Evolutionary conservation across 2,888 invertebrate genomes (phyloP), one percentile per base, ranked within the genome.

Genomic region (Drosophila phalerata): DNA sequence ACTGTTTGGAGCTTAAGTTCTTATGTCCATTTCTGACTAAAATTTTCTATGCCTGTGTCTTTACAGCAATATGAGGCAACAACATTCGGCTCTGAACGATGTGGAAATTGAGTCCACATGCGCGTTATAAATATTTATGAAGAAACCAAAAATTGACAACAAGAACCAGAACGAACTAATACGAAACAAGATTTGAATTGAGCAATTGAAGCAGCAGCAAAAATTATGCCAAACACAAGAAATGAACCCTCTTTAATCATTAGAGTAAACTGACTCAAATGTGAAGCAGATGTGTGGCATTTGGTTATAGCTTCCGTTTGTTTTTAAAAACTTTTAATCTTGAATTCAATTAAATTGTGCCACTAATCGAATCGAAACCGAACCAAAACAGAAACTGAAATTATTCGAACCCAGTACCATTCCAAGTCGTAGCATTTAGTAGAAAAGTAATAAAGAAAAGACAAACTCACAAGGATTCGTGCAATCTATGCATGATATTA

Each of bases 41-140:
- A 58, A 42, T 55, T 69, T 53, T 68, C 51, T 40, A 42, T 64
- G 32, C 49, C 34, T 42, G 13, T 40, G 25, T 66, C 48, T 61
- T 78, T 85, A 25, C 67, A 87, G 85, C 64, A 72, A 62, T 45
- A 56, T 56, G 56, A 37, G 56, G 45, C 45, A 56, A 43, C 71
- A 61, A 73, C 55, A 51, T 37, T 49, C 67, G 47, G 60, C 57
- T 40, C 61, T 37, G 47, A 75, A 74, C 73, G 72, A 87, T 89
- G 89, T 79, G 56, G 76, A 81, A 79, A 81, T 69, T 62, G 63
- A 87, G 71, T 73, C 79, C 75, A 77, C 74, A 84, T 81, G 88
- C 70, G 55, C 74, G 77, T 61, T 81, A 73, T 78, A 78, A 86
- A 78, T 78, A 77, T 72, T 73, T 73, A 72, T 75, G 66, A 69